Percentiles rank a stretch among this genome's conserved stretches.
phyloP scores from a whole-genome alignment of 2,797 vertebrate species.

The Halcyon leucocephala region DNA sequence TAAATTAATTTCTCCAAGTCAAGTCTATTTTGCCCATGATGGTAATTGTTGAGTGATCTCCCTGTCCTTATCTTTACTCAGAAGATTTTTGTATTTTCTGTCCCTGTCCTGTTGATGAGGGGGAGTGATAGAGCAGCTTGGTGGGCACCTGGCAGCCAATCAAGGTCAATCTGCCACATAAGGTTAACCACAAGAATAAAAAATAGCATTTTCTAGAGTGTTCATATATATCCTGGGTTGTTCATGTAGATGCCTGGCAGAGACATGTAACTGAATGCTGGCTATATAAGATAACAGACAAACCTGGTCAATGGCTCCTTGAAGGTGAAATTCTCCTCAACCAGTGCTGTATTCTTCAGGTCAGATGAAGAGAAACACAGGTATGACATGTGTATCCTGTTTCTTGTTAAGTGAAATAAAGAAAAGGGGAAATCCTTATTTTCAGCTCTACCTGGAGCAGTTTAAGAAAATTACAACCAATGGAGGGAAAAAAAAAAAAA shows the following conservation, averaged over 20 bases:
- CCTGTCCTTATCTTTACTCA: not conserved
- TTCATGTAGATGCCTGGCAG: not conserved
- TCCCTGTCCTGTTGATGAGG: not conserved
- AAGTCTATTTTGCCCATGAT: not conserved
- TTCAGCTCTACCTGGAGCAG: not conserved
- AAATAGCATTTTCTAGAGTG: not conserved
- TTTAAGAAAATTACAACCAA: not conserved
- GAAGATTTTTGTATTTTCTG: not conserved
- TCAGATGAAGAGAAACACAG: not conserved
- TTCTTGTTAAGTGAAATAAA: not conserved
- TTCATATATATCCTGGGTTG: not conserved
- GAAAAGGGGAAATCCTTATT: not conserved
- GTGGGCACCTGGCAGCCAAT: not conserved
- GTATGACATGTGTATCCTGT: not conserved
- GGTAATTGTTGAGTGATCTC: not conserved
- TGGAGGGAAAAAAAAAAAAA: not conserved
- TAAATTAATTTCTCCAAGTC: not conserved
- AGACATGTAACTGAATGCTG: not conserved
- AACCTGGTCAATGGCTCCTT: not conserved
- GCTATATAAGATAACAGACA: not conserved
- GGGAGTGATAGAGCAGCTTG: fast-evolving
- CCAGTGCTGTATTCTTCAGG: not conserved
- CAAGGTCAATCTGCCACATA: not conserved
- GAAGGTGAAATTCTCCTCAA: not conserved
- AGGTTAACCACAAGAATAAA: not conserved